Evolutionary conservation across 2,888 invertebrate genomes (phyloP).

Genomic region (Ophion ellenae): DNA sequence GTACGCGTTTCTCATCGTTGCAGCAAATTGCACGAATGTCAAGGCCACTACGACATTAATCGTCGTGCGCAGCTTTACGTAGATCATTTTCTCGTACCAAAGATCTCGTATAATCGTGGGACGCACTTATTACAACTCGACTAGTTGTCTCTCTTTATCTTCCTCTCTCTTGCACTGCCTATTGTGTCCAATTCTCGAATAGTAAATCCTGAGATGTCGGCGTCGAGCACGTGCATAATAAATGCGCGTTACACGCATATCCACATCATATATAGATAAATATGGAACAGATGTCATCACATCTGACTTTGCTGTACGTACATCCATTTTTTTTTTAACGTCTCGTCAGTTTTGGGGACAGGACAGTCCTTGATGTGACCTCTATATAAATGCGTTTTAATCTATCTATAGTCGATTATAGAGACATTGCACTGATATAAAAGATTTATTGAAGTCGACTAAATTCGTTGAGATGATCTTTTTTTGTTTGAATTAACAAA

Average conservation of each 20-base stretch:
- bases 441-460: no score
- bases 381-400: no score
- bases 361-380: no score
- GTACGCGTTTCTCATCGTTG: constrained; percentile 36
- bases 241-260: constrained; percentile 68
- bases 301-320: not conserved
- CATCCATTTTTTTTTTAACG: no score
- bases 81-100: constrained; percentile 41
- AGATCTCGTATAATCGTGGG: constrained; percentile 50
- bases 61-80: constrained; percentile 31
- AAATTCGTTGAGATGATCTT: no score
- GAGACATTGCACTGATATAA: no score
- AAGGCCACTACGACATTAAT: constrained; percentile 61
- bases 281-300: constrained; percentile 60
- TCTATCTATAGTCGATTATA: no score
- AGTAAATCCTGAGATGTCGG: constrained; percentile 70
- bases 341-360: no score
- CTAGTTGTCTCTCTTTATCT: constrained; percentile 27
- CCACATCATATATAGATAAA: constrained; percentile 1
- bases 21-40: constrained; percentile 59
- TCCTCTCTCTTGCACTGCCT: constrained; percentile 49
- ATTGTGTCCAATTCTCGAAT: constrained; percentile 76
- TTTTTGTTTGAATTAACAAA: no score
- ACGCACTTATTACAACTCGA: constrained; percentile 54
- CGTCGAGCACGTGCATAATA: constrained; percentile 70